Base-by-base conservation (phyloP, 2,888 invertebrate genomes). In the Pachydiplax longipennis region DNA sequence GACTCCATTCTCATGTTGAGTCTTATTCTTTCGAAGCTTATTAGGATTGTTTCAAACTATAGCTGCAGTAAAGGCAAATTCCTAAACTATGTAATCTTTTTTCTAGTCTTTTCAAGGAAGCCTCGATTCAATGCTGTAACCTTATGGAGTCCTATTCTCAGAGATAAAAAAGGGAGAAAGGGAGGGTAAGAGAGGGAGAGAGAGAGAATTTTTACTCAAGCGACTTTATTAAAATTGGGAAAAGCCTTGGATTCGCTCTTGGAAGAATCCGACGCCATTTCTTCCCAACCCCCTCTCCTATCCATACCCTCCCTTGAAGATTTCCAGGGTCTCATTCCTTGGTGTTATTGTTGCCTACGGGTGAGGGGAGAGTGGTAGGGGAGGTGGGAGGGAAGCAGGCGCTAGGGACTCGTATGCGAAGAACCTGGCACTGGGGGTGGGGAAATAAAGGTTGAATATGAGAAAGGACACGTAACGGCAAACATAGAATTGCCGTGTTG, bases 201-300 rank as follows among this genome's bases (percentile, higher is more conserved):
- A n/a, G 87, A 87, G 58, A 65, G n/a, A 31, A 37, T 87, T 87
- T 87, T 87, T 87, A 87, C 87, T 37, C 87, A 87, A 61, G 87
- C 31, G 87, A 87, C 87, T 87, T 87, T 87, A 87, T 87, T 87
- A 87, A 87, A 87, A 87, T 87, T 87, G 83, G 87, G 87, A 61
- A 65, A 87, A 87, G 61, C 87, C 87, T 65, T 35, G 87, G 61
- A 61, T 87, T 87, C 87, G 61, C 61, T 87, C 87, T 87, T 61
- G 87, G 61, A 87, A 87, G 87, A 87, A 87, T 87, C 37, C 87
- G 87, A 87, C 87, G 87, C 87, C 87, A 37, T n/a, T 53, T 58
- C 83, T 35, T 22, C 31, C 37, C 2, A 37, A 37, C 37, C 83
- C 10, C 83, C 53, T 12, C 31, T 44, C 83, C 58, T 58, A 83